Conservation (phyloP, 2,888 invertebrate genomes). For the Agonopterix alstromeriana region DNA sequence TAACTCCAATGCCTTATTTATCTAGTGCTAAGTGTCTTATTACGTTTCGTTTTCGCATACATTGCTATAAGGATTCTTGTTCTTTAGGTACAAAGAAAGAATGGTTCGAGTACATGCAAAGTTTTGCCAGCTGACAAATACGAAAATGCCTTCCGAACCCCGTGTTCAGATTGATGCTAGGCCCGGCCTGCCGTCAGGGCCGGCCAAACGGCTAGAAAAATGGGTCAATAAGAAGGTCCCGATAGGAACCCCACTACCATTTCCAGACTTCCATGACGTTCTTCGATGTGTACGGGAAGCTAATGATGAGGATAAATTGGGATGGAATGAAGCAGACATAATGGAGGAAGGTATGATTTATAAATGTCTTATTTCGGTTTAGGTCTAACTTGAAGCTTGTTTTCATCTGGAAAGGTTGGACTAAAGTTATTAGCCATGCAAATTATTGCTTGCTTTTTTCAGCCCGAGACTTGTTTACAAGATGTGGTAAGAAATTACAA, state of each 20-base stretch:
- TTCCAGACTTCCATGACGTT: constrained; percentile 77
- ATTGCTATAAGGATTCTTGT: background rate
- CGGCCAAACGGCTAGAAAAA: constrained; percentile 58
- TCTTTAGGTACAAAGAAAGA: constrained; percentile 62
- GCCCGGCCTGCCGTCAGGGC: constrained; percentile 48
- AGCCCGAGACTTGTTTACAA: constrained; percentile 80
- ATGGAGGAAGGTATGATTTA: constrained; percentile 57
- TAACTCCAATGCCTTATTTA: constrained; percentile 15
- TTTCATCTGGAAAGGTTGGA: too few species aligned
- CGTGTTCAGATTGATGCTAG: constrained; percentile 49
- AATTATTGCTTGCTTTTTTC: constrained; percentile 14
- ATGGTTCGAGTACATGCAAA: constrained; percentile 72
- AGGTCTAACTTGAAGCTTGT: too few species aligned
- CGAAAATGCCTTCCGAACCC: constrained; percentile 64
- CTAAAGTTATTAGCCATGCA: background rate
- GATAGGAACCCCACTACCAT: constrained; percentile 53
- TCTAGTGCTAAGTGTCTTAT: constrained; percentile 18
- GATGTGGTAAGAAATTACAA: constrained; percentile 81
- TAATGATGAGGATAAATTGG: constrained; percentile 52
- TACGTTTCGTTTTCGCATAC: background rate
- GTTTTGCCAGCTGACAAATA: constrained; percentile 79
- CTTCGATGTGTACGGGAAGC: constrained; percentile 57
- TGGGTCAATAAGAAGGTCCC: constrained; percentile 64
- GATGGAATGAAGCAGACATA: constrained; percentile 58
- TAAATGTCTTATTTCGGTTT: too few species aligned